A percentile compares a stretch with the other conserved stretches of the same genome.
phyloP scores from a whole-genome alignment of 2,113 vertebrate species.

The Callorhinus ursinus region DNA sequence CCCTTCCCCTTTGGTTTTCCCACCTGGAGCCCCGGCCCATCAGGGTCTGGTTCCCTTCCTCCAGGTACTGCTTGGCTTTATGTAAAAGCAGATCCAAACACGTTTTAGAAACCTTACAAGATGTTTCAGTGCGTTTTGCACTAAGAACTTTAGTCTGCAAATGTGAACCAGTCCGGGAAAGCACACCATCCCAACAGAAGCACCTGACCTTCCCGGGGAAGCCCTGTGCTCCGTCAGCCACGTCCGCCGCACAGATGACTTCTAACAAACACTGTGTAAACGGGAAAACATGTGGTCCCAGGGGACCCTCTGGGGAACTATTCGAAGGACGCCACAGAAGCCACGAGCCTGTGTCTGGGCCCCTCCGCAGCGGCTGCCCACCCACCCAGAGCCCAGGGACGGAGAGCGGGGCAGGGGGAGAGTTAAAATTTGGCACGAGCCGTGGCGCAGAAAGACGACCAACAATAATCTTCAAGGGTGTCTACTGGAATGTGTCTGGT shows the following conservation, averaged over 20 bases:
- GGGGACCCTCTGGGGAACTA: background rate
- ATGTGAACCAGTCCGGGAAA: background rate
- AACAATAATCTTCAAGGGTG: rapidly evolving
- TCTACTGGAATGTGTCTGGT: rapidly evolving
- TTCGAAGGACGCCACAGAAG: background rate
- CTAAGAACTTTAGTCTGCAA: background rate
- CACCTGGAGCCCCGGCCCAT: rapidly evolving
- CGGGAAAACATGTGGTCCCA: background rate
- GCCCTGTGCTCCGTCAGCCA: too few species aligned
- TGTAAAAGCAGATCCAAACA: background rate
- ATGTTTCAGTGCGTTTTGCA: background rate
- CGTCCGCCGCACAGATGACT: too few species aligned
- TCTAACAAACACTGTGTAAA: background rate
- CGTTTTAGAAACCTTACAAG: background rate
- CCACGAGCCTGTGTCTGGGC: background rate
- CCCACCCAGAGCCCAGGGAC: too few species aligned
- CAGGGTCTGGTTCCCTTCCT: rapidly evolving
- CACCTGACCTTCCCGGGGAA: background rate
- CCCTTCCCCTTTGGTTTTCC: rapidly evolving
- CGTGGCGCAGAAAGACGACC: rapidly evolving
- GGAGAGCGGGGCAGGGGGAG: rapidly evolving
- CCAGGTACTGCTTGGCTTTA: rapidly evolving
- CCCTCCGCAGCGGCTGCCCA: rapidly evolving
- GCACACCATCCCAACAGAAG: too few species aligned
- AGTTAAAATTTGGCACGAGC: rapidly evolving